Evolutionary conservation across 1,140 invertebrate species (phyloP), one percentile per base, ranked within the genome.

Genomic region (Octopus sinensis): DNA sequence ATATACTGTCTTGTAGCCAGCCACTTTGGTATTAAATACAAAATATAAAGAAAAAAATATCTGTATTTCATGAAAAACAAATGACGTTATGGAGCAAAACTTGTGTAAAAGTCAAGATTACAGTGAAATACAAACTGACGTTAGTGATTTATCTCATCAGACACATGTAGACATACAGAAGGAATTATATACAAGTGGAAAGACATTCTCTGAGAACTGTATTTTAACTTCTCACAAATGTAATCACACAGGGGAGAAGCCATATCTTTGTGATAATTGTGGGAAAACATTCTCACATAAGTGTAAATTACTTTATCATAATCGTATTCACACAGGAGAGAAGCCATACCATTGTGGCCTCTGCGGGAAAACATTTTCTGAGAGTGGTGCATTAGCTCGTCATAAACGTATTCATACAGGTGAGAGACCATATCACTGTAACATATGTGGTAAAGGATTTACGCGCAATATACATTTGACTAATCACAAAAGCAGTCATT

Each of bases 391-490:
- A 30, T 30, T 84, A 12, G 80, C 77, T 51, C 80, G 78, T 43
- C 86, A 86, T 62, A 80, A 81, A 76, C 73, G 56, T 5, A 79
- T 77, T 30, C 83, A 84, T 53, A 81, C 81, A 6, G 83, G 83
- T 5, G 83, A 84, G 56, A 84, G 81, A 52, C 95, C 96, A 0
- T 96, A 97, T 91, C 96, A 96, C 86, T 96, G 95, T 88, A 94
- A 94, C 0, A 95, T 95, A 0, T 96, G 96, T 91, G 94, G 94
- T 83, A 92, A 95, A 30, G n/a, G 93, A 85, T 96, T 96, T 88
- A 96, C 96, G 90, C 95, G 96, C 90, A 93, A 96, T 73, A 96
- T 95, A 73, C 97, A 97, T 87, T 91, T 98, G 54, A 96, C 97
- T 92, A 97, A 96, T 0, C 96, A 97, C 89, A 92, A 97, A 13